These are phyloP conservation scores for Sparidentex hasta DNA, from an alignment of 2,797 vertebrate species.

Conservation along the genomic window DNA sequence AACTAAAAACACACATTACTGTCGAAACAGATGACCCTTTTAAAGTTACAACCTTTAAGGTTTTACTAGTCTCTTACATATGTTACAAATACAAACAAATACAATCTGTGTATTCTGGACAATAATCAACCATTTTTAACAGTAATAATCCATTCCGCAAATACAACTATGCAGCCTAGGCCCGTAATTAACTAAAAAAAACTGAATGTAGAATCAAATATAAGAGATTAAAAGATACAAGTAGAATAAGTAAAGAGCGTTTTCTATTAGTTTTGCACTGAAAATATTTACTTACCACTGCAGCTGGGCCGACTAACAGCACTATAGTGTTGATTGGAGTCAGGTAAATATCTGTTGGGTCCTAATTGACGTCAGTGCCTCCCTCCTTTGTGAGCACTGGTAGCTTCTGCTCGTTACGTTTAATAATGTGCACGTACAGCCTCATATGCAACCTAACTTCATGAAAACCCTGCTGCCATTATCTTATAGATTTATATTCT, in stretches of 20 bases:
- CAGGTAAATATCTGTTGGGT: slow-evolving; percentile 59
- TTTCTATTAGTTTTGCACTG: background rate
- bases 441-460: background rate
- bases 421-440: background rate
- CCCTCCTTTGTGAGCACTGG: slow-evolving; percentile 54
- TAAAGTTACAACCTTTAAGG: background rate
- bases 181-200: background rate
- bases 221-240: too few relatives aligned
- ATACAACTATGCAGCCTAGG: background rate
- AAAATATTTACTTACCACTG: slow-evolving; percentile 67
- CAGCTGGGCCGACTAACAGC: slow-evolving; percentile 40
- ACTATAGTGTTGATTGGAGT: slow-evolving; percentile 57
- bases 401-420: background rate
- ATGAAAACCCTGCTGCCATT: background rate
- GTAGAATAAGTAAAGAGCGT: background rate
- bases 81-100: too few relatives aligned
- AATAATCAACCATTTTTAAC: background rate
- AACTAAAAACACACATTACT: background rate
- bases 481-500: background rate
- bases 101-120: background rate
- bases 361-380: slow-evolving; percentile 73
- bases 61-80: background rate
- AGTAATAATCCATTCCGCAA: background rate
- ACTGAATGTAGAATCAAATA: background rate
- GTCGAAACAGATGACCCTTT: background rate